phyloP scores from a whole-genome alignment of 2,797 vertebrate species.

The Coracias cyanogaster region DNA sequence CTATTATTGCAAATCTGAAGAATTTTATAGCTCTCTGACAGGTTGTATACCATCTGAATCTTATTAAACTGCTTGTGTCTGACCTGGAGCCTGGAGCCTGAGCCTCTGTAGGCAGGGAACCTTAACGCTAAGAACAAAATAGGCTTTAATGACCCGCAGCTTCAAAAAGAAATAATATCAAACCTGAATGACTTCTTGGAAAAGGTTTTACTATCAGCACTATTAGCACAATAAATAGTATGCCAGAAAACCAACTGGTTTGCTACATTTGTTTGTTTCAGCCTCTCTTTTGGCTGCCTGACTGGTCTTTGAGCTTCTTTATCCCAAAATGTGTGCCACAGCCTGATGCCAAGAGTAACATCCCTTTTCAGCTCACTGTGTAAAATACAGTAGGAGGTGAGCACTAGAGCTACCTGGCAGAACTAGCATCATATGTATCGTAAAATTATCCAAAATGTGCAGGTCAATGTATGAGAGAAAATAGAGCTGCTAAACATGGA shows the following conservation, averaged over 20 bases:
- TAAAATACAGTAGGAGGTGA: background rate
- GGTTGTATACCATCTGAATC: slow-evolving; percentile 59
- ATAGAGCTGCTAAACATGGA: background rate
- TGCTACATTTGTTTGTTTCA: slow-evolving; percentile 23
- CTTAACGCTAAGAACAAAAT: slow-evolving; percentile 49
- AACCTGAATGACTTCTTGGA: slow-evolving; percentile 19
- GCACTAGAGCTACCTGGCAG: background rate
- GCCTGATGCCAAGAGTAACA: slow-evolving; percentile 56
- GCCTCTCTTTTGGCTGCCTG: slow-evolving; percentile 25
- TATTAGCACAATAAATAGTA: slow-evolving; percentile 62
- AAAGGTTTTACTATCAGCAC: slow-evolving; percentile 38
- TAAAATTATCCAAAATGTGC: background rate
- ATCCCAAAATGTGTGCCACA: background rate
- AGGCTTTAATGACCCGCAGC: slow-evolving; percentile 36
- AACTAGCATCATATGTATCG: background rate
- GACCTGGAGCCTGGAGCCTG: background rate
- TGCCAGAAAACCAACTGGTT: slow-evolving; percentile 11
- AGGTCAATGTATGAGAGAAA: background rate
- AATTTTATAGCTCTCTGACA: slow-evolving; percentile 60
- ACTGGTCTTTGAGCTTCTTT: slow-evolving; percentile 1
- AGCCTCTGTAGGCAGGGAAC: background rate
- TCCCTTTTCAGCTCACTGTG: background rate
- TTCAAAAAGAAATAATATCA: slow-evolving; percentile 58
- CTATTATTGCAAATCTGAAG: slow-evolving; percentile 60
- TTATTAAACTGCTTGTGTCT: slow-evolving; percentile 58